Base-by-base conservation (phyloP, 2,797 vertebrate genomes). In the Spea hammondii region DNA sequence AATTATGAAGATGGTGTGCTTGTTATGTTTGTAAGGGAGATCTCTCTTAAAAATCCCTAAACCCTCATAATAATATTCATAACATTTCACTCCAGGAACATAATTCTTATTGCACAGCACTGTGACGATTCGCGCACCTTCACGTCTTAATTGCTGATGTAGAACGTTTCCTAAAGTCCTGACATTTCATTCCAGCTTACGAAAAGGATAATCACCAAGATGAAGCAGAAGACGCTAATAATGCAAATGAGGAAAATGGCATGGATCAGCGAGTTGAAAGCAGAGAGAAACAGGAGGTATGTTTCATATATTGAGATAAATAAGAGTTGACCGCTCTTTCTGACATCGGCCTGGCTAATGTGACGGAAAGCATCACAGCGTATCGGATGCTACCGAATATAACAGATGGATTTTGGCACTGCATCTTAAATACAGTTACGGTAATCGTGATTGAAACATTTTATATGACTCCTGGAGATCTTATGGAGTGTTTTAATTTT, bases 191-290 rank as follows among this genome's bases (percentile, higher is more conserved):
- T 82, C 6, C 74, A 93, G 92, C 88, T 67, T 93, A 93, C 57
- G 91, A 91, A 81, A 87, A 80, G 45, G 87, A 92, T 66, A 91
- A 87, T 84, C 92, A 86, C 80, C 90, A 87, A 64, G 91, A 91
- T 59, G 92, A 91, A 85, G 89, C 88, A 14, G 92, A 93, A 82
- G 91, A 89, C 2, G 64, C 46, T 55, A 89, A 88, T 71, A 89
- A 91, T 54, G 86, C 84, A 76, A 90, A 84, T 7, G 89, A 89
- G 4, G 88, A 86, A 72, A 87, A 64, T 4, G 89, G 84, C 65
- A 84, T 85, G 50, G 87, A 86, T 11, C 88, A 78, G 45, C 88
- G 70, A 53, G 87, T 67, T 78, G 83, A 83, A 5, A 87, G 90
- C 14, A 67, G 62, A 69, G 79, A 77, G 51, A 54, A 50, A n/a